Conservation (phyloP, 1,140 invertebrate genomes). For the Uloborus diversus region DNA sequence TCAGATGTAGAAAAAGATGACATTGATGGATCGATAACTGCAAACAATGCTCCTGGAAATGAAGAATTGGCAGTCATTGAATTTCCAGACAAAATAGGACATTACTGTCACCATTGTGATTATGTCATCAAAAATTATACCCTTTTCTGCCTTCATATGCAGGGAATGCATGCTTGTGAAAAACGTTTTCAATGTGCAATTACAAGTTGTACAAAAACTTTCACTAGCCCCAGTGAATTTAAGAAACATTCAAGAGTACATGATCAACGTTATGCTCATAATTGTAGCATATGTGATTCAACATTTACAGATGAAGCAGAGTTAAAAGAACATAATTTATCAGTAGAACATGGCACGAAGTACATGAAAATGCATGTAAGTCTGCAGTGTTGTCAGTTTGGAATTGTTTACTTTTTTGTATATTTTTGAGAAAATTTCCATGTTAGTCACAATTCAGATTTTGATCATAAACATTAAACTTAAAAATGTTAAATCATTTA, state of each 20-base stretch:
- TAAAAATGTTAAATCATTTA: too few species aligned
- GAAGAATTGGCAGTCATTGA: conserved; percentile 45
- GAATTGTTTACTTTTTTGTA: neutral
- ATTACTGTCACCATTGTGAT: conserved; percentile 60
- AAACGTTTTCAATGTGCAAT: conserved; percentile 59
- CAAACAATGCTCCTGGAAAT: conserved; percentile 35
- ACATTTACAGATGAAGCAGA: conserved; percentile 57
- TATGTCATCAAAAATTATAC: conserved; percentile 58
- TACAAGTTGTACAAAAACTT: conserved; percentile 55
- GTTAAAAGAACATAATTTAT: conserved; percentile 57
- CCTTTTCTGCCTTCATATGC: conserved; percentile 60
- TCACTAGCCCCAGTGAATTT: conserved; percentile 53
- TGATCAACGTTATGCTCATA: neutral
- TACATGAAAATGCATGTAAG: conserved; percentile 58
- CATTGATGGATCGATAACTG: neutral
- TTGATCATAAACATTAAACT: too few species aligned
- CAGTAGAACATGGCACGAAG: conserved; percentile 58
- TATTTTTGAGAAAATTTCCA: too few species aligned
- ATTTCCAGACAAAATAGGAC: conserved; percentile 56
- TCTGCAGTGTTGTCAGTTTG: neutral
- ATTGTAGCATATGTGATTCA: conserved; percentile 56
- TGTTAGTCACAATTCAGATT: too few species aligned
- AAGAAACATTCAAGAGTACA: neutral
- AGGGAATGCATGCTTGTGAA: conserved; percentile 58
- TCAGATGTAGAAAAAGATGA: conserved; percentile 1